Evolutionary conservation across 2,113 vertebrate species (phyloP), one percentile per base, ranked within the genome.

Genomic region (Sardina pilchardus): DNA sequence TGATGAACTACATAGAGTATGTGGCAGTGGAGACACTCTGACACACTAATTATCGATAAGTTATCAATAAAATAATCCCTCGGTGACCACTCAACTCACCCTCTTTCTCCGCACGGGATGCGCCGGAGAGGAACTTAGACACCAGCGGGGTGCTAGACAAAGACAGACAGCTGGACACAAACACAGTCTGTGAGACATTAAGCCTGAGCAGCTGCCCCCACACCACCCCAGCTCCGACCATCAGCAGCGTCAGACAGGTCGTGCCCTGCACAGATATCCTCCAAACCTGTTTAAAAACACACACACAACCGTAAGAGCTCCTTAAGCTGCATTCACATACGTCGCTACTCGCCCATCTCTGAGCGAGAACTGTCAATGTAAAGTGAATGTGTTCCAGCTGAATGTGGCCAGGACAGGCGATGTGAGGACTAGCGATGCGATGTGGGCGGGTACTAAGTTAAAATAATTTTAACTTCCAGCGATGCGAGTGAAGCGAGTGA

Each of bases 141-240:
- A 99, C 98, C 4, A 99, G 86, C 0, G 98, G 98, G 0, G 98
- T 99, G 94, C 98, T 99, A 45, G 98, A 99, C 87, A 99, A 93
- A 82, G 98, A 99, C 81, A 99, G 93, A 92, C 98, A 99, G 26
- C 96, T 96, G 47, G 97, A 98, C 89, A 99, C 95, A 91, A 99
- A 99, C 91, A 99, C 96, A 0, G 96, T 99, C 93, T 99, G 98
- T 1, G 96, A 95, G 87, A 96, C 96, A 83, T 95, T 95, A 86
- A 99, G 97, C 53, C 88, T 94, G n/a, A 99, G 93, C 42, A 97
- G 92, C 85, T 97, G 96, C 56, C 98, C 98, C 97, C 97, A 99
- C 0, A 98, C 34, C 67, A 99, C 92, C 83, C 98, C 98, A 4
- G 96, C 96, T 4, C 93, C 96, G 82, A 97, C 95, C 98, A 99